Conservation (phyloP, 2,797 vertebrate genomes). For the Acanthiza pusilla region DNA sequence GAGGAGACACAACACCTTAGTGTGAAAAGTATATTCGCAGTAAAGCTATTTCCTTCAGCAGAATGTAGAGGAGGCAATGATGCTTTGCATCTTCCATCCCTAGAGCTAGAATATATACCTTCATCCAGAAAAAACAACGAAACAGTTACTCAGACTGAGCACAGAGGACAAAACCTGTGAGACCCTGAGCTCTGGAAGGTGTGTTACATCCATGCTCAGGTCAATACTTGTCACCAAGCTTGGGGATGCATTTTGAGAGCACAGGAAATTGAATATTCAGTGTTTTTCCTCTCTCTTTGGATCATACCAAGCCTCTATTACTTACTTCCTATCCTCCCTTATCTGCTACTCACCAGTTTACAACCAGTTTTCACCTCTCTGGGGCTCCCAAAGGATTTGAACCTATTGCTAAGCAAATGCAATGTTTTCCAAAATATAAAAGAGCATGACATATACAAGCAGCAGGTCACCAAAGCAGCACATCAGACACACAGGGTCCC, state of each 20-base stretch:
- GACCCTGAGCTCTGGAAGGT: background rate
- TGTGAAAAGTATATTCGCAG: background rate
- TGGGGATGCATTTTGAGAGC: background rate
- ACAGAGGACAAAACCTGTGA: background rate
- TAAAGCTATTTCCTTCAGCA: background rate
- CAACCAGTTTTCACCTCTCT: background rate
- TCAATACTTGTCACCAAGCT: background rate
- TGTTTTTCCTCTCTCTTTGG: background rate
- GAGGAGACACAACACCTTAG: background rate
- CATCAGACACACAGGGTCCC: background rate
- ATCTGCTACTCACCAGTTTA: background rate
- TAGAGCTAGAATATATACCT: background rate
- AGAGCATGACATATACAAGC: conserved; percentile 14
- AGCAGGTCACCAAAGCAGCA: background rate
- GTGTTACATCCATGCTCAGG: background rate
- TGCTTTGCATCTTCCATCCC: background rate
- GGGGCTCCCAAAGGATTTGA: background rate
- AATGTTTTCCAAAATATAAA: background rate
- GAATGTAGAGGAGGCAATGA: fast-evolving
- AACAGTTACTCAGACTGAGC: background rate
- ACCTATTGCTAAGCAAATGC: background rate
- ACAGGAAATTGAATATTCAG: background rate
- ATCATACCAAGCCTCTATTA: background rate
- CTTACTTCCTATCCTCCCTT: background rate
- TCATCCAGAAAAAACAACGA: background rate